These are phyloP conservation scores for Arizona elegans DNA, from an alignment of 2,113 vertebrate species.

Conservation along the genomic window DNA sequence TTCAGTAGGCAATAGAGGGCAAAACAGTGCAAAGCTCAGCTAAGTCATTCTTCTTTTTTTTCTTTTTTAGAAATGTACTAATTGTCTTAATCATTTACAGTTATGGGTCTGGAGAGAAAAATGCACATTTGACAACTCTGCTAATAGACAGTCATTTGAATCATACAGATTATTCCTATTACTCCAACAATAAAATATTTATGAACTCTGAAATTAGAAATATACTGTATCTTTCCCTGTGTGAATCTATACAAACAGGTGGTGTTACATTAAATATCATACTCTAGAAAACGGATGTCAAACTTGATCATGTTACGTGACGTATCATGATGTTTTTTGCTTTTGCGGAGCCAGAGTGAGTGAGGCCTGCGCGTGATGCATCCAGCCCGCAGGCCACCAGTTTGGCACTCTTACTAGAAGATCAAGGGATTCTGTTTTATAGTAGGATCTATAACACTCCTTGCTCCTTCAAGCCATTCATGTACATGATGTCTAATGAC, in stretches of 20 bases:
- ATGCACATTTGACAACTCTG: background rate
- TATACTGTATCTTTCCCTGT: background rate
- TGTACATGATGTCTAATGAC: background rate
- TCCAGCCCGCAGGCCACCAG: no score
- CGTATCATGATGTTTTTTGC: no score
- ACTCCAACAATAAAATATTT: background rate
- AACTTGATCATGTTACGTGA: no score
- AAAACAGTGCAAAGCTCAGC: conserved; percentile 18
- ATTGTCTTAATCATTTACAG: background rate
- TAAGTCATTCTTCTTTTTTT: background rate
- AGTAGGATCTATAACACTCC: background rate
- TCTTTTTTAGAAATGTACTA: background rate
- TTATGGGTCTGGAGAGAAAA: background rate
- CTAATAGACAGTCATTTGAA: background rate
- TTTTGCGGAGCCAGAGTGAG: no score
- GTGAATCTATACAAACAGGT: background rate
- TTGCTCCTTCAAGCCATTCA: background rate
- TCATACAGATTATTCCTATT: background rate
- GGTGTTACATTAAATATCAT: background rate
- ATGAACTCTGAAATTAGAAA: background rate
- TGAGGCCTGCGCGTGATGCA: no score
- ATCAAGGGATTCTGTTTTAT: background rate
- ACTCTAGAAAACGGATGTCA: no score
- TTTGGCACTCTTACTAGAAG: background rate
- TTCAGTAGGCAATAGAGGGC: background rate